Base-by-base conservation (phyloP, 2,797 vertebrate species). In the Novumbra hubbsi region DNA sequence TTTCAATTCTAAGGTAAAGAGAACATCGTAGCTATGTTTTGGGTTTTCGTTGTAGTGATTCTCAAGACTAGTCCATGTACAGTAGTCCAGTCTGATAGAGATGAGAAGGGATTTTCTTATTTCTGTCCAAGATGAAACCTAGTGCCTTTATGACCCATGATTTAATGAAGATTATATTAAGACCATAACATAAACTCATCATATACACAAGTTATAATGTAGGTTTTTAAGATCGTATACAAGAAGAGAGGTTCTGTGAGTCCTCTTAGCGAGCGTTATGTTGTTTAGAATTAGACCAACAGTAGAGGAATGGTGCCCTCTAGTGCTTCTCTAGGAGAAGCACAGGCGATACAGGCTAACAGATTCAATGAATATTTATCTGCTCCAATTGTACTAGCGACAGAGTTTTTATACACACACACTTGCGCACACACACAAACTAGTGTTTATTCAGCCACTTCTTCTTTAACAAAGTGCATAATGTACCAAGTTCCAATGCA, bases 291-390 rank as follows among this genome's bases (percentile, higher is more conserved):
- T 28, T n/a, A 30, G 71, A 74, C 65, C 32, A 79, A 82, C 24
- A 71, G 62, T 66, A 68, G 73, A 19, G 24, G 85, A 80, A 90
- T 32, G 68, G 0, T 63, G 85, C 88, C 89, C 91, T 90, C 92
- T 92, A 89, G 86, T 72, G n/a, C 28, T 67, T 1, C 64, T 0
- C 9, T 2, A 21, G 24, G 34, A 75, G 49, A 83, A 34, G 77
- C 21, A 74, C 83, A 85, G 75, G 21, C 21, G 5, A 17, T 19
- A 30, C 14, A 28, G n/a, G 2, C 16, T 41, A 14, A 24, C 1
- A 4, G 17, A n/a, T 3, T 6, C 60, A 63, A 24, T 27, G 55
- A 24, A 60, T 24, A 55, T 55, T 55, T 16, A 19, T 9, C n/a
- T n/a, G 52, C 52, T 8, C 52, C 52, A 21, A 15, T n/a, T 19